Base-by-base conservation (phyloP, 2,113 vertebrate genomes). In the Sinosuthora webbiana region DNA sequence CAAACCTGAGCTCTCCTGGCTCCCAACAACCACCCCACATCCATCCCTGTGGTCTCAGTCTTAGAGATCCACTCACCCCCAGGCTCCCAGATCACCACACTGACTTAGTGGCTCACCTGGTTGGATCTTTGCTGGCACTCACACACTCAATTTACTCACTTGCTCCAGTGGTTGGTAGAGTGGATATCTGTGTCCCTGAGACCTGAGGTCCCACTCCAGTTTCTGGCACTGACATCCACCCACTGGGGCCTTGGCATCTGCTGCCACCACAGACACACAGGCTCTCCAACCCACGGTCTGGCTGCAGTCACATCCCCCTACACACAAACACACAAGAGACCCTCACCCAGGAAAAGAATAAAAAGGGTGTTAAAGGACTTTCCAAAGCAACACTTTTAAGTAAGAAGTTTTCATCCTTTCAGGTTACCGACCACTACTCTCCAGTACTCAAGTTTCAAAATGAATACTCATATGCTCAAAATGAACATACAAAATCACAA, bases 111-210 rank as follows among this genome's bases (percentile, higher is more conserved):
- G 6, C 5, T 75, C 7, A 18, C 7, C 39, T 50, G 20, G 7
- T 17, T 60, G 77, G 20, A 13, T 28, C 16, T 63, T 65, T 52
- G 7, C 27, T 53, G 33, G 9, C 4, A 9, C 9, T 57, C 28
- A 56, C 59, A 45, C 8, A 3, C n/a, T 49, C 23, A 6, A 2
- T 47, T 85, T 22, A 21, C 18, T 23, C 7, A 8, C 4, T 35
- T 42, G 1, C 11, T 70, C 9, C 24, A 49, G 52, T 35, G 17
- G 3, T 2, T 52, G 23, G 11, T 30, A 56, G 31, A 13, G 28
- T 0, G 1, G 25, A 47, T 23, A 28, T 7, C 22, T 6, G 6
- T 14, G 27, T 37, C 30, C 13, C 13, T 47, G 63, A 0, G 2
- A 76, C 17, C 18, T 0, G 2, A 63, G 17, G 42, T 67, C 13